Base-by-base conservation (phyloP, 2,797 vertebrate genomes). In the Gambelia wislizenii region DNA sequence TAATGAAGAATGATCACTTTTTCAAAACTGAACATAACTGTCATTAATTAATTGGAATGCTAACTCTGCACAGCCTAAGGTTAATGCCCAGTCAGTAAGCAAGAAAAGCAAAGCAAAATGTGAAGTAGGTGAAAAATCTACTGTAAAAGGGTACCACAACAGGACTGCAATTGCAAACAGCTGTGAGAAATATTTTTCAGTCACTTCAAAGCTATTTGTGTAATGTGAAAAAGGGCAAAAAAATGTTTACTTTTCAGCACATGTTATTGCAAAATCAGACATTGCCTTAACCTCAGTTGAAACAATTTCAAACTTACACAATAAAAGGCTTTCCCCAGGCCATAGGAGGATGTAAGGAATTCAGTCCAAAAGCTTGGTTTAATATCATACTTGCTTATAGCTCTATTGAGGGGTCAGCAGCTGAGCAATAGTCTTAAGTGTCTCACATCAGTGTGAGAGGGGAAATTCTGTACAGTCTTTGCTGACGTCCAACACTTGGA, bases 261-360 rank as follows among this genome's bases (percentile, higher is more conserved):
- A 42, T 7, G 33, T 47, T 56, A 67, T 56, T 81, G n/a, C 70
- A n/a, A 81, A 81, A 27, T 16, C 89, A 89, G 33, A 83, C 86
- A 33, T 70, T 88, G 25, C 54, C 75, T 90, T 91, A 83, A 88
- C 89, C 67, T 69, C 67, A 72, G 88, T 91, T 92, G 61, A 91
- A 92, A 76, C 0, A 0, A 84, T 83, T 94, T 59, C 44, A 94
- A 85, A 84, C 8, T 20, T 70, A 89, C 44, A 59, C 72, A 93
- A 76, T 86, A 7, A 94, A 49, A 0, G 30, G 74, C 85, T 90
- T 92, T 94, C 44, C 82, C 87, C n/a, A 87, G 79, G 7, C 0
- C 36, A 85, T 76, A 70, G 56, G 87, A 83, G 47, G 10, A 14
- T 79, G 54, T 59, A 59, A 87, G 77, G n/a, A 80, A 64, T 67